phyloP scores from a whole-genome alignment of 2,888 invertebrate species.

The Tiphia femorata region DNA sequence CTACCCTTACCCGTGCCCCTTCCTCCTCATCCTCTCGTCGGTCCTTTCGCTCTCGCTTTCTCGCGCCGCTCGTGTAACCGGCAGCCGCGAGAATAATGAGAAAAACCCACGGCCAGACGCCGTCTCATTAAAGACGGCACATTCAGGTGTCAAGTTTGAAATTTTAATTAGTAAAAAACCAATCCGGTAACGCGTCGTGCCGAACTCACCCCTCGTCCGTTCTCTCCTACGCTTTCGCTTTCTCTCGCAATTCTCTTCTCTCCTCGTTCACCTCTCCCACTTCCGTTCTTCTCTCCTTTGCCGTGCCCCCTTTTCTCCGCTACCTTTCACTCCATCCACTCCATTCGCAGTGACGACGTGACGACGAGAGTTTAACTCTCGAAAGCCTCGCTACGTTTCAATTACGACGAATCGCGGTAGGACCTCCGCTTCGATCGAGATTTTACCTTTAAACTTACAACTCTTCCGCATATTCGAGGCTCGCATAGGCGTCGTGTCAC shows the following conservation, averaged over 20 bases:
- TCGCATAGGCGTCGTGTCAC: no score
- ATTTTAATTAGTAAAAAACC: conserved; percentile 59
- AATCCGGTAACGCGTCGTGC: conserved; percentile 38
- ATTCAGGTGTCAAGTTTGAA: conserved; percentile 52
- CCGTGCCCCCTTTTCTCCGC: conserved; percentile 3
- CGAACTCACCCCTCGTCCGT: conserved; percentile 12
- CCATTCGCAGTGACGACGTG: conserved; percentile 2
- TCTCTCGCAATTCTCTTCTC: neutral
- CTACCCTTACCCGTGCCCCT: neutral
- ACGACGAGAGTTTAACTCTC: conserved; percentile 24
- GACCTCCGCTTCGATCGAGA: conserved; percentile 30
- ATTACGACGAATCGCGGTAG: conserved; percentile 26
- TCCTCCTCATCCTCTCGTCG: neutral
- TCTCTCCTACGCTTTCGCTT: neutral
- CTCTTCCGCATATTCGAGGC: no score
- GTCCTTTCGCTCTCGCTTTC: neutral
- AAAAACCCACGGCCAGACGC: conserved; percentile 43
- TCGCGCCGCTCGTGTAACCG: conserved; percentile 21
- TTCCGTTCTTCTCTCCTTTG: conserved; percentile 8
- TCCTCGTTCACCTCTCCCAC: neutral
- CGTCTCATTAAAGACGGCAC: conserved; percentile 54
- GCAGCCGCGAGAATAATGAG: conserved; percentile 47
- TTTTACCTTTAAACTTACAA: conserved; percentile 22
- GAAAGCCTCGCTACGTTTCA: conserved; percentile 39
- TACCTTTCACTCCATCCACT: conserved; percentile 14